Conservation (phyloP, 2,888 invertebrate species). For the Philonicus albiceps region DNA sequence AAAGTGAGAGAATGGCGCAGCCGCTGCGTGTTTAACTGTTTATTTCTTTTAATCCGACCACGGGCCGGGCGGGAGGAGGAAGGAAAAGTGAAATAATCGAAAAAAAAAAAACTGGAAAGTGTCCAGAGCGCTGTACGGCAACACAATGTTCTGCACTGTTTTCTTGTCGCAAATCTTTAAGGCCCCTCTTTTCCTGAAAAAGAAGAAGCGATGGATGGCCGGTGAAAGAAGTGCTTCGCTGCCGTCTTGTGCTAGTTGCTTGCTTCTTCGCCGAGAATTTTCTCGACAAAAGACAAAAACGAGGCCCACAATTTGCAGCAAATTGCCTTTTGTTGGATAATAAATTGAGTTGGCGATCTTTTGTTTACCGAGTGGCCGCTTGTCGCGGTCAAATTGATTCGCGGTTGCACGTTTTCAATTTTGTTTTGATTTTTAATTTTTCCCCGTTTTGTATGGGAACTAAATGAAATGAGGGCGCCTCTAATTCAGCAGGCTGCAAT, state of each 20-base stretch:
- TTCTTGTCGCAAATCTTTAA: neutral
- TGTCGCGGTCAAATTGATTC: neutral
- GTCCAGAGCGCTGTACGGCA: neutral
- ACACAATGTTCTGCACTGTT: neutral
- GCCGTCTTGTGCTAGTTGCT: neutral
- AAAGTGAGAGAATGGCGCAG: neutral
- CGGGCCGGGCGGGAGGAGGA: neutral
- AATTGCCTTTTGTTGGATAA: neutral
- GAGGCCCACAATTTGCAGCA: neutral
- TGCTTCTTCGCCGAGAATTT: neutral
- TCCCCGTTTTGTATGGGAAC: neutral
- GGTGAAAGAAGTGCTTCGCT: neutral
- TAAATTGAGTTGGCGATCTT: neutral
- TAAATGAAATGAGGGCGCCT: neutral
- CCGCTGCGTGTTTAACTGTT: neutral
- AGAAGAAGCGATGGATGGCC: neutral
- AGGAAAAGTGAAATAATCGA: neutral
- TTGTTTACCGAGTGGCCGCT: neutral
- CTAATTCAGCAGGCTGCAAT: neutral
- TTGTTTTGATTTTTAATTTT: neutral
- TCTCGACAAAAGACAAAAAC: neutral
- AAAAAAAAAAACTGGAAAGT: neutral
- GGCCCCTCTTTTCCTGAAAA: neutral
- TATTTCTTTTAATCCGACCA: neutral
- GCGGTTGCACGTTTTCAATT: neutral